Conservation (phyloP, 1,140 invertebrate species). For the Neodiprion lecontei region DNA sequence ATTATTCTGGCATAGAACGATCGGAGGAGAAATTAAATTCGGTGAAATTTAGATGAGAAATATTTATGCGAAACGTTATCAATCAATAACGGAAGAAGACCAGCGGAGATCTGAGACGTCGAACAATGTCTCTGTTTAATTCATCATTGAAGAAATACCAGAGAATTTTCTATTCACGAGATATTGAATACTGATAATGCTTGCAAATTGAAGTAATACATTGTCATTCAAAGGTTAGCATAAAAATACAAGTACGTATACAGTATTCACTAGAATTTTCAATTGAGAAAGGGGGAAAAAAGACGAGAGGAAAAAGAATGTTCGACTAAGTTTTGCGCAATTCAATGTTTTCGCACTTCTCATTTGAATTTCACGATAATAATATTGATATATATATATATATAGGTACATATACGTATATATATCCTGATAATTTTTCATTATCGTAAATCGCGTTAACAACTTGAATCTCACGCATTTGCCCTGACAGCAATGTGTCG, state of each 20-base stretch:
- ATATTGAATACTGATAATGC: too few relatives aligned
- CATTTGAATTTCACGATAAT: conserved; percentile 6
- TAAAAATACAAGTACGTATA: too few relatives aligned
- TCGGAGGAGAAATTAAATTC: not conserved
- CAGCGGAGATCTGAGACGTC: too few relatives aligned
- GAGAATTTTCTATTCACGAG: not conserved
- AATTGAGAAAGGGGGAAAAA: not conserved
- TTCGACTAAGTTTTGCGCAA: not conserved
- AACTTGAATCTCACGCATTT: conserved; percentile 25
- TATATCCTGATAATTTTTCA: conserved; percentile 11
- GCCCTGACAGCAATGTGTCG: conserved; percentile 32
- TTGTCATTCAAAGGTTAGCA: too few relatives aligned
- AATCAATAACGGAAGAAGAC: too few relatives aligned
- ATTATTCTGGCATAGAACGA: not conserved
- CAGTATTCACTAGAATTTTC: too few relatives aligned
- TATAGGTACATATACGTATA: conserved; percentile 11
- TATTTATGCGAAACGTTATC: not conserved
- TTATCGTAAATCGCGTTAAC: conserved; percentile 18
- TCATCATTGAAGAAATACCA: not conserved
- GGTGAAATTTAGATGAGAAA: not conserved
- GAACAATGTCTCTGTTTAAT: too few relatives aligned
- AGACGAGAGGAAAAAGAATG: not conserved
- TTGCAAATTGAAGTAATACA: too few relatives aligned
- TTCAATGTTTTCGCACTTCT: not conserved
- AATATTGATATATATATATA: not conserved